These are phyloP conservation scores for Buphagus erythrorhynchus DNA, from an alignment of 2,797 vertebrate genomes.

Conservation along the genomic window DNA sequence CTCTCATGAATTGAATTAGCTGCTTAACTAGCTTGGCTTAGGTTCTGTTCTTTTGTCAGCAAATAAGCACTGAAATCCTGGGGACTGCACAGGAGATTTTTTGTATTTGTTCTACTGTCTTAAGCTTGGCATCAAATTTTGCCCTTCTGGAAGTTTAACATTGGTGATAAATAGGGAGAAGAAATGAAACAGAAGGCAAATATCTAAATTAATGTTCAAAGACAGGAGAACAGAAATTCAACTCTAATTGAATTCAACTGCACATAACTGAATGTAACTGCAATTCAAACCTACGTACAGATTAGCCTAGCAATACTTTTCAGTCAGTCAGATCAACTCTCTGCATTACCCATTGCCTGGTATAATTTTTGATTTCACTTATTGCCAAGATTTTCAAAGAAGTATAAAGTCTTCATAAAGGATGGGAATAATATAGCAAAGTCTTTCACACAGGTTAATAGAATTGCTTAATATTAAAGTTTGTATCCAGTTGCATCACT, in stretches of 20 bases:
- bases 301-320: not conserved
- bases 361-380: not conserved
- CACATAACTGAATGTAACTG: not conserved
- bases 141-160: not conserved
- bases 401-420: not conserved
- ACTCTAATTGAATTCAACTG: no score
- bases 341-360: not conserved
- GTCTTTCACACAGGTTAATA: not conserved
- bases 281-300: not conserved
- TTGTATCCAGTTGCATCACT: rapidly evolving
- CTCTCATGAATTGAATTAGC: not conserved
- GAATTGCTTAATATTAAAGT: not conserved
- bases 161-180: not conserved
- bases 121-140: not conserved
- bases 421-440: not conserved
- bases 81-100: not conserved
- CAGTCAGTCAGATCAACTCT: not conserved
- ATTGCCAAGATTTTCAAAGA: not conserved
- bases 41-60: not conserved
- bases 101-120: not conserved
- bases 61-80: not conserved
- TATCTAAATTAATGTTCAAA: not conserved
- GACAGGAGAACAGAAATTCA: not conserved
- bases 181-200: not conserved
- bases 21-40: not conserved